Percentiles rank a stretch among this genome's conserved stretches.
phyloP scores from a whole-genome alignment of 2,797 vertebrate genomes.

The Petrocephalus schoutedeni region DNA sequence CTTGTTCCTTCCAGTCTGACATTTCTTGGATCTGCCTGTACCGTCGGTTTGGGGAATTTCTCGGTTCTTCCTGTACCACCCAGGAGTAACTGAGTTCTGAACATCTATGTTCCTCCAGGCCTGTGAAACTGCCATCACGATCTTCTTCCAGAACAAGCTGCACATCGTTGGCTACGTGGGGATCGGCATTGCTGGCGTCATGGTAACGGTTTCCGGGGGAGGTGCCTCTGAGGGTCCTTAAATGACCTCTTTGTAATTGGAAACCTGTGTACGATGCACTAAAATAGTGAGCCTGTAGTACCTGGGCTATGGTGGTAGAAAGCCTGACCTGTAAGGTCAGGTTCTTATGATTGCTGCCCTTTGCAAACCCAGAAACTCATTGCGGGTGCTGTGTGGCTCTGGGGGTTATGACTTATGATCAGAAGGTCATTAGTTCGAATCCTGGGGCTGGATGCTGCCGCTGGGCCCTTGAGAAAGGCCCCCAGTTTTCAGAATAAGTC shows the following conservation, averaged over 20 bases:
- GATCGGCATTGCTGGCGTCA: conserved; percentile 85
- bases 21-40: neutral
- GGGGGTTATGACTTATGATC: neutral
- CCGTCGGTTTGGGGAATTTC: neutral
- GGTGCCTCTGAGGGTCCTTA: neutral
- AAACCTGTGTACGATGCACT: neutral
- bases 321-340: neutral
- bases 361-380: neutral
- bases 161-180: conserved; percentile 87
- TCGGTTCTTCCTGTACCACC: neutral
- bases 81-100: neutral
- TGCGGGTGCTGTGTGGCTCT: neutral
- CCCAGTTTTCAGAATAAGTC: neutral
- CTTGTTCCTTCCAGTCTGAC: neutral
- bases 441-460: neutral
- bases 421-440: neutral
- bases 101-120: conserved; percentile 54
- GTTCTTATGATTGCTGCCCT: neutral
- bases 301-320: neutral
- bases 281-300: neutral
- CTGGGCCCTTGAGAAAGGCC: neutral
- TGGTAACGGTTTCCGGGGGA: conserved; percentile 68
- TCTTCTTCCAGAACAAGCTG: conserved; percentile 76
- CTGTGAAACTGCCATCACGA: conserved; percentile 76
- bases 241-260: neutral